phyloP scores from a whole-genome alignment of 2,797 vertebrate genomes.

The Rhabdophis nuchalis region DNA sequence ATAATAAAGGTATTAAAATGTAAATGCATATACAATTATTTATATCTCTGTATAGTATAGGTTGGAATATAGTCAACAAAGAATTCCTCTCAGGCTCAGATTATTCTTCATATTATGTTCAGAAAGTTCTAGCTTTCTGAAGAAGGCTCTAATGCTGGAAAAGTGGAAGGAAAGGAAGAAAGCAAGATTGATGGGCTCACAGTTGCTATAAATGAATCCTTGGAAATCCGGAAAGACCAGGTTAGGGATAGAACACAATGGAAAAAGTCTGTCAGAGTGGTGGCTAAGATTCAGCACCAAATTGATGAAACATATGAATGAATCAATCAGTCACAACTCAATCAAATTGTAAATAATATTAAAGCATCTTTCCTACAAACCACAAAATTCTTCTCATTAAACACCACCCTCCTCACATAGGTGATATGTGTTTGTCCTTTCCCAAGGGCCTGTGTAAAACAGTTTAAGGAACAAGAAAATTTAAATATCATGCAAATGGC shows the following conservation, averaged over 20 bases:
- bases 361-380: neutral
- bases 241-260: neutral
- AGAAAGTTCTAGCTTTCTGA: neutral
- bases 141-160: neutral
- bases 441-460: neutral
- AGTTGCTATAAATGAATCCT: neutral
- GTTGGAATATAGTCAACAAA: neutral
- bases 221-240: neutral
- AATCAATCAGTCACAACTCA: neutral
- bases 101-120: neutral
- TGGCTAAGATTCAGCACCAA: neutral
- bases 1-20: slow-evolving; percentile 38
- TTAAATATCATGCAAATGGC: neutral
- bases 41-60: slow-evolving; percentile 18
- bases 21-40: neutral
- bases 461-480: neutral
- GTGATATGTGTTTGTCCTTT: neutral
- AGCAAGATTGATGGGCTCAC: neutral
- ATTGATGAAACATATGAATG: neutral
- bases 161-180: neutral
- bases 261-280: neutral
- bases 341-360: neutral
- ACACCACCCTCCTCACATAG: neutral
- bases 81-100: neutral
- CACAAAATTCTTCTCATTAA: neutral